Base-by-base conservation (phyloP, 2,888 invertebrate genomes). In the Muscina levida region DNA sequence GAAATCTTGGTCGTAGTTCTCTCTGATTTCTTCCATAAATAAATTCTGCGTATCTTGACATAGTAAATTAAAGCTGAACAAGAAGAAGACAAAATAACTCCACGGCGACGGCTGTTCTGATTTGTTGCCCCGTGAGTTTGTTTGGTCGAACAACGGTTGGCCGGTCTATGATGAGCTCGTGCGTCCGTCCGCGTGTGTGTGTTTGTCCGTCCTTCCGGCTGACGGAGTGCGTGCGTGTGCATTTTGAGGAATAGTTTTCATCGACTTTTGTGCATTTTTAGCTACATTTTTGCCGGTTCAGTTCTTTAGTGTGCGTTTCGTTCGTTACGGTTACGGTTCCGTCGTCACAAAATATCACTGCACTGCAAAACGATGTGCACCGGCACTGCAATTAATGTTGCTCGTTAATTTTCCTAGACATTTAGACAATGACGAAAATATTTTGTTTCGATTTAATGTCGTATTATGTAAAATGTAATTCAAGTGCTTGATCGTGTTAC, bases 21-120 rank as follows among this genome's bases (percentile, higher is more conserved):
- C 59, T 67, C 53, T 17, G 37, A 42, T 53, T 53, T 74, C 53
- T 26, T 71, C 37, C 65, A 79, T 56, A 75, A 79, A 67, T 75
- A 72, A 75, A 65, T 31, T 8, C 31, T 5, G 3, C 31, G 31
- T 51, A 39, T 51, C 51, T 67, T 71, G 65, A 70, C 68, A 78
- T 44, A 53, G 31, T 71, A 70, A 66, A 66, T 8, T 8, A 22
- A 71, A 74, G 42, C 62, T 19, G 42, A 62, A 62, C 62, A 11
- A 19, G 19, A 59, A 31, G 8, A 31, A 31, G 31, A 31, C n/a
- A 51, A 65, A 67, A 70, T 48, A 59, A 66, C 67, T 71, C 22
- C 17, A 42, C 39, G 17, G 31, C 59, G 59, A 51, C 6, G 78
- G 44, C n/a, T 8, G 17, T 67, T 71, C 46, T 31, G 6, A 44